Percentiles rank a stretch among this genome's conserved stretches.
Evolutionary conservation across 2,888 invertebrate genomes (phyloP).

Genomic region (Invenusta paracnida): DNA sequence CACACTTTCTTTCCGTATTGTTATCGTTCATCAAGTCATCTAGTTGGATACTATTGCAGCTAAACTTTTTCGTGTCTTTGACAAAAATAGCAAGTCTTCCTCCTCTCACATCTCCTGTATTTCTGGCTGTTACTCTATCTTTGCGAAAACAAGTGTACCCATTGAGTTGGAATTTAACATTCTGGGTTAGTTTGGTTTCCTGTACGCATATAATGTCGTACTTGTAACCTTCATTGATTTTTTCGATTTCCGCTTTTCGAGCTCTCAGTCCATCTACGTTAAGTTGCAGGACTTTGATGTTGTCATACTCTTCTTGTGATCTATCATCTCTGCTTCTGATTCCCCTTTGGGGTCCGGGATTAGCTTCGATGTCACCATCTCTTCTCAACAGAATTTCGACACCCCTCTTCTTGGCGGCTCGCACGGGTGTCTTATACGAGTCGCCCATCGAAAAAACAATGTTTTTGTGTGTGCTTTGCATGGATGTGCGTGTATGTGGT

Average conservation of each 20-base stretch:
- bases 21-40: background rate
- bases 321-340: background rate
- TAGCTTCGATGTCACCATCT: slow-evolving; percentile 1
- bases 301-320: background rate
- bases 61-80: background rate
- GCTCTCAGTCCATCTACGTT: background rate
- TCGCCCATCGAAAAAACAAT: background rate
- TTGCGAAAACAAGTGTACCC: no score
- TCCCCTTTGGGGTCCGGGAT: slow-evolving; percentile 1
- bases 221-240: background rate
- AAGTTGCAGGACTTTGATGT: background rate
- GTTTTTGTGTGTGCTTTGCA: no score
- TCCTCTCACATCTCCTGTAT: background rate
- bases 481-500: background rate
- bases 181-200: background rate
- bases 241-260: slow-evolving; percentile 11
- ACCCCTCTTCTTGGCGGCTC: background rate
- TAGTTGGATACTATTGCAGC: background rate
- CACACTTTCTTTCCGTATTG: background rate
- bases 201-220: background rate
- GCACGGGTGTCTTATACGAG: background rate
- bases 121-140: background rate
- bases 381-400: background rate
- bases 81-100: background rate
- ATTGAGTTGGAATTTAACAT: background rate